Conservation (phyloP, 2,797 vertebrate genomes). For the Cynopterus sphinx region DNA sequence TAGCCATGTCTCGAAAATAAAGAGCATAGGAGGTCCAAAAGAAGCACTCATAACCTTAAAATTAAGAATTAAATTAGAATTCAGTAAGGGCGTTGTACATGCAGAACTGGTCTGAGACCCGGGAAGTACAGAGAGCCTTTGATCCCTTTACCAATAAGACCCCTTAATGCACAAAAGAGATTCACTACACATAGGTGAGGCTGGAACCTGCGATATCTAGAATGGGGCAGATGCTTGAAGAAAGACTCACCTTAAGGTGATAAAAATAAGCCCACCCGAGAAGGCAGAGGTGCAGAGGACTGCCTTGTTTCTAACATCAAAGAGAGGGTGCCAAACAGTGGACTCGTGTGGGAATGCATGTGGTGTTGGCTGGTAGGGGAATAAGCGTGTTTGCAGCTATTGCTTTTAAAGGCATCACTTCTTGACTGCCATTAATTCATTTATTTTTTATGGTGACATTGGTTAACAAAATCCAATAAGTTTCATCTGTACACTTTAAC, state of each 20-base stretch:
- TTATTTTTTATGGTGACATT: no score
- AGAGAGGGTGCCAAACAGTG: not conserved
- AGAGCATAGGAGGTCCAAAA: not conserved
- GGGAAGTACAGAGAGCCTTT: not conserved
- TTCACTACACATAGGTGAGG: not conserved
- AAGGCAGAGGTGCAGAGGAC: not conserved
- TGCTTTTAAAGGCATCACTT: not conserved
- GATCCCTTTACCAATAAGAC: not conserved
- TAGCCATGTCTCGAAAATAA: slow-evolving; percentile 34
- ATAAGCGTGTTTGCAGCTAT: not conserved
- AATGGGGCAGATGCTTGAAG: not conserved
- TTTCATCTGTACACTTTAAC: no score
- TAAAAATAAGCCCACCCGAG: not conserved
- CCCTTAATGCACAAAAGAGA: not conserved
- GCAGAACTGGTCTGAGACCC: not conserved
- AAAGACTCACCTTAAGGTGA: not conserved
- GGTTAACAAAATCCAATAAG: no score
- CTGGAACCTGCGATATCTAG: not conserved
- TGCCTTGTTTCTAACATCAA: not conserved
- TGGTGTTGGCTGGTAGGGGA: not conserved
- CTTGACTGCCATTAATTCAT: not conserved
- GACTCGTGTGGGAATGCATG: not conserved
- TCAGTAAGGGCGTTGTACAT: not conserved
- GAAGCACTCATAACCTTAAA: not conserved
- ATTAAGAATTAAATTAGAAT: slow-evolving; percentile 10